Percentiles rank a stretch among this genome's conserved stretches.
phyloP scores from a whole-genome alignment of 2,113 vertebrate species.

The Leptocoma aspasia region DNA sequence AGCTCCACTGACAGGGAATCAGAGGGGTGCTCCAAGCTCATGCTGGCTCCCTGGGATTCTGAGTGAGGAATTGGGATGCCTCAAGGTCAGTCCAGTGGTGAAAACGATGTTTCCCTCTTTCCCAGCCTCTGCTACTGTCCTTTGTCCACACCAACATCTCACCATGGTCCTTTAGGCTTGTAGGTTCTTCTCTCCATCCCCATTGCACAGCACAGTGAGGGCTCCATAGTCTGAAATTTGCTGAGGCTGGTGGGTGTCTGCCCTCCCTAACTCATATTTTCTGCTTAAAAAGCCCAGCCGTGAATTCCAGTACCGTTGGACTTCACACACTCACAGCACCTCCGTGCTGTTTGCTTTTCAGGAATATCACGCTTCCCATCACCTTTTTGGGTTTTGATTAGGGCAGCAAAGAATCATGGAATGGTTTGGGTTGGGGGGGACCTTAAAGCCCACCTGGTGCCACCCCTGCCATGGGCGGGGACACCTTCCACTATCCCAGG shows the following conservation, averaged over 20 bases:
- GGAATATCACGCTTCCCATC: background rate
- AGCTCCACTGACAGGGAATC: background rate
- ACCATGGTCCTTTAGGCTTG: no score
- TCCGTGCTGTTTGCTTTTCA: background rate
- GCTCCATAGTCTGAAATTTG: background rate
- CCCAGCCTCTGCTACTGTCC: background rate
- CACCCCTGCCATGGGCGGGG: background rate
- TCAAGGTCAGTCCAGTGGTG: accelerated
- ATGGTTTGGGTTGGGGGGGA: background rate
- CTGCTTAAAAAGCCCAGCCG: background rate
- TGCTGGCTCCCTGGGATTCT: accelerated
- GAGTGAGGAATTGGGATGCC: background rate
- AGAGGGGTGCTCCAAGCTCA: background rate
- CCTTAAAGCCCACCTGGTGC: background rate
- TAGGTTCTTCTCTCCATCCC: background rate
- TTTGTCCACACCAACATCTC: background rate
- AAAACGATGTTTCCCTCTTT: accelerated
- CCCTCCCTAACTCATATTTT: background rate
- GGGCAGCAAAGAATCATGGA: background rate
- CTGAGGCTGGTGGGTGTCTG: background rate
- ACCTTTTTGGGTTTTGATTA: background rate
- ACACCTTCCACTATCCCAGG: background rate
- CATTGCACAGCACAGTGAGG: accelerated
- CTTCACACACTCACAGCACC: background rate
- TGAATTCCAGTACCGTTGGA: background rate